Evolutionary conservation across 2,888 invertebrate genomes (phyloP), one percentile per base, ranked within the genome.

Genomic region (Caenorhabditis virilis): DNA sequence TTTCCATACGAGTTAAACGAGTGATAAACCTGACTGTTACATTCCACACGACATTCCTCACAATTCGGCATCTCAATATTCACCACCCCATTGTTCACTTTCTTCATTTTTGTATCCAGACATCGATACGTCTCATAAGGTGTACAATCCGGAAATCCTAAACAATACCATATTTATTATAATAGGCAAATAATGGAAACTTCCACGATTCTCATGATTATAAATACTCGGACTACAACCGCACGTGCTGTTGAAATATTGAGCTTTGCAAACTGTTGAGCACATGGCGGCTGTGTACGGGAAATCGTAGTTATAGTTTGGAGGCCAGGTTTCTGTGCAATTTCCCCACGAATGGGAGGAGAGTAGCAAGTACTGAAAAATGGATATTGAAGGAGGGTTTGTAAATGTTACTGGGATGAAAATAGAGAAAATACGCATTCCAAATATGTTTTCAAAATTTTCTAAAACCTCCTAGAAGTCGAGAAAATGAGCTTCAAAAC

Each of bases 1-100:
- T 71, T 63, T 27, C 77, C 73, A 56, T 80, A 80, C 1, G 80
- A 81, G 45, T 81, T 80, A 55, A 69, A 79, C 1, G 78, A 67
- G 55, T 79, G 76, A 60, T 77, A 81, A 6, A 70, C 74, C 58
- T 73, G 77, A 39, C 77, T 67, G 26, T 61, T 60, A 41, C 72
- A 72, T 33, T 72, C 72, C 11, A 72, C 54, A 23, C 55, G 45
- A 35, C 69, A 69, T 35, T 72, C 66, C 15, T 54, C 50, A 41
- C 72, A 72, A 1, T 49, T 43, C 16, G 72, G 72, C 65, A 72
- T 68, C 20, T 68, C 56, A n/a, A 62, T 62, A 30, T 62, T 56
- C 26, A 61, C 27, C 20, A 47, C 35, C 13, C 39, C 26, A 38
- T 57, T 57, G 35, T 46, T 53, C 2, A 57, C 45, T 26, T 48